Evolutionary conservation across 2,888 invertebrate genomes (phyloP).

Genomic region (Lycophotia porphyrea): DNA sequence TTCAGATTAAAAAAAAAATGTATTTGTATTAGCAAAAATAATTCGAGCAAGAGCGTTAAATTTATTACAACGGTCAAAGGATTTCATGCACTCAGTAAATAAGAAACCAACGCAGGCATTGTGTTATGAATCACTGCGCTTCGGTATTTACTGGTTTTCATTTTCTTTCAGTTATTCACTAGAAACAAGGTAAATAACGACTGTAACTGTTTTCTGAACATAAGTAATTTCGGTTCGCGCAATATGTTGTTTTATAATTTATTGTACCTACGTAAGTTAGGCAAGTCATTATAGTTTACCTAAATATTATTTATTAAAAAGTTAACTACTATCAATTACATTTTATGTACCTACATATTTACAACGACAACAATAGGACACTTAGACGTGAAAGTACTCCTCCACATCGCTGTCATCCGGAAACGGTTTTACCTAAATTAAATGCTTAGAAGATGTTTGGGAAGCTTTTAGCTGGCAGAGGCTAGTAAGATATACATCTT

Average conservation of each 20-base stretch:
- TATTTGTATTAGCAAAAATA: constrained; percentile 11
- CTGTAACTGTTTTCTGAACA: background rate
- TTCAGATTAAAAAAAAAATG: background rate
- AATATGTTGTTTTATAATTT: background rate
- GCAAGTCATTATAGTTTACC: background rate
- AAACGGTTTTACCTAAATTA: background rate
- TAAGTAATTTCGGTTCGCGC: no score
- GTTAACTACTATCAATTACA: no score
- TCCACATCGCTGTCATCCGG: no score
- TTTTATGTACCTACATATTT: no score
- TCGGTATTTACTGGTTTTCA: background rate
- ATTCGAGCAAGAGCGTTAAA: constrained; percentile 21
- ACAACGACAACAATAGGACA: no score
- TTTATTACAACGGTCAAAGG: constrained; percentile 10
- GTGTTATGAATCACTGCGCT: background rate
- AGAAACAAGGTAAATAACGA: background rate
- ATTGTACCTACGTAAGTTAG: background rate
- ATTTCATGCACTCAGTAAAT: constrained; percentile 21
- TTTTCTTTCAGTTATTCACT: background rate
- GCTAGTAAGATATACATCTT: background rate
- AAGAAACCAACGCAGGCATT: background rate
- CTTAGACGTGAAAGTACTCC: no score
- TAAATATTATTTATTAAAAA: no score
- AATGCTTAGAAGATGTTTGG: background rate
- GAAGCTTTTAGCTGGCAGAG: no score